A percentile compares a stretch with the other conserved stretches of the same genome.
Conservation (phyloP, 64 coral and sea anemone species). For the Stichodactyla mertensii region DNA sequence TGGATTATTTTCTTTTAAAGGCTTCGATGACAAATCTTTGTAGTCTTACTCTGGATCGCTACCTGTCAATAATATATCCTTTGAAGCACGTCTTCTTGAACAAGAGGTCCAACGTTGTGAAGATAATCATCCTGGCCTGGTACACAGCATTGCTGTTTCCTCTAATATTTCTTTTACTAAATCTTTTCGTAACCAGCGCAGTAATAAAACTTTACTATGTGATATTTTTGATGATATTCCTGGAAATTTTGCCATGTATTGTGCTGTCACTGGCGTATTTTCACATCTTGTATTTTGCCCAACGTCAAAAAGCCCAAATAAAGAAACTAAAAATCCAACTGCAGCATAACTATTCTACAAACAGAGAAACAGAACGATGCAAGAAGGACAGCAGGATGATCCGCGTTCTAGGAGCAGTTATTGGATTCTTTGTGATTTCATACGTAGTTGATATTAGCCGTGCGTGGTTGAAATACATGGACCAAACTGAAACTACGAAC, state of each 20-base stretch:
- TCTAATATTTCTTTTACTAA: no score
- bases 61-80: no score
- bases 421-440: not conserved
- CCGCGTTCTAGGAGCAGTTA: not conserved
- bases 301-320: not conserved
- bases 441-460: not conserved
- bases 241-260: not conserved
- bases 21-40: not conserved
- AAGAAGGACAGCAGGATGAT: not conserved
- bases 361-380: not conserved
- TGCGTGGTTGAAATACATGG: no score
- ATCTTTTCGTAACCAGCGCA: no score
- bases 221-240: no score
- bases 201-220: no score
- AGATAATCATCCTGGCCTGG: no score
- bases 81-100: no score
- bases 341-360: not conserved
- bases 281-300: not conserved
- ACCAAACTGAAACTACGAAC: no score
- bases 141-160: no score
- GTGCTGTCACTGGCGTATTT: not conserved
- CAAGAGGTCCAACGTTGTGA: no score
- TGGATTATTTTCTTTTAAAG: not conserved
- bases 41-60: no score
- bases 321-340: not conserved